Conservation (phyloP, 1,140 invertebrate genomes). For the Monomorium pharaonis region DNA sequence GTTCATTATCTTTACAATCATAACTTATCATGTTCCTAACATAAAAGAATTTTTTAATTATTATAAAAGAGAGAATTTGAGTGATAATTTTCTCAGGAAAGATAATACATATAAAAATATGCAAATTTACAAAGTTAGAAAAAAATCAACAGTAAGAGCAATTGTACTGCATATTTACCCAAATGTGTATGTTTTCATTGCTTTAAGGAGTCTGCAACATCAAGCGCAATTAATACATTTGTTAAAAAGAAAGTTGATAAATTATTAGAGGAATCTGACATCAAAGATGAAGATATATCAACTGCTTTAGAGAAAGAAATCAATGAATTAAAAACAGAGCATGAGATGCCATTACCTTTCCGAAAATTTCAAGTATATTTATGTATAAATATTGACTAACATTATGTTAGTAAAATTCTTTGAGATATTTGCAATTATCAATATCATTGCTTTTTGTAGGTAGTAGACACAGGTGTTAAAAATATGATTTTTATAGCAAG, state of each 20-base stretch:
- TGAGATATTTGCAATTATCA: neutral
- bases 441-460: constrained; percentile 80
- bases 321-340: constrained; percentile 86
- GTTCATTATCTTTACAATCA: no score
- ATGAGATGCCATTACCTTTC: constrained; percentile 75
- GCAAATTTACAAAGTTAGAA: no score
- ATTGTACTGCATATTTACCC: no score
- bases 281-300: constrained; percentile 87
- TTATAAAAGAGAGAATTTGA: no score
- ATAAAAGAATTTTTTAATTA: no score
- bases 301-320: constrained; percentile 89
- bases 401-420: neutral
- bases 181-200: neutral
- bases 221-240: neutral
- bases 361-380: constrained; percentile 78
- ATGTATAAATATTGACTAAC: neutral
- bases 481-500: constrained; percentile 94
- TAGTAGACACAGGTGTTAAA: constrained; percentile 91
- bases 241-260: constrained; percentile 3
- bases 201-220: constrained; percentile 46
- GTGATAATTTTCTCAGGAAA: no score
- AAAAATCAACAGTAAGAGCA: no score
- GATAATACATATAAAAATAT: no score
- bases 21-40: no score
- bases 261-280: constrained; percentile 80